Conservation (phyloP, 1,140 invertebrate genomes). For the Pseudomyrmex pallidus region DNA sequence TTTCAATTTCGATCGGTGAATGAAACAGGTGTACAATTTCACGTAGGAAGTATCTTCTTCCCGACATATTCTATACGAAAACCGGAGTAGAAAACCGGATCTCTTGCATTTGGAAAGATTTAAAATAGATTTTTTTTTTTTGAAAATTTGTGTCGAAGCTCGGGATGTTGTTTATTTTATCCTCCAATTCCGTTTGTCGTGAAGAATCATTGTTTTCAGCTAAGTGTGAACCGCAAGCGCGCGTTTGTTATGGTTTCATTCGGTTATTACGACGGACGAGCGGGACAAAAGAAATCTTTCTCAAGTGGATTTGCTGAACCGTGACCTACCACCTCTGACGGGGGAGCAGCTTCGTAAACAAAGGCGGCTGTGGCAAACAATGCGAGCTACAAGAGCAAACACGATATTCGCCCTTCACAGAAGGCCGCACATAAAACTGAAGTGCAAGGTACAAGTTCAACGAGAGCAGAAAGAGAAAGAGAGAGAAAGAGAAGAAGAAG, state of each 20-base stretch:
- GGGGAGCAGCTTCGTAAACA: slow-evolving; percentile 56
- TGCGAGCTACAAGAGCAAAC: slow-evolving; percentile 73
- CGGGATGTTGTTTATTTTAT: slow-evolving; percentile 41
- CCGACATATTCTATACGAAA: too few relatives aligned
- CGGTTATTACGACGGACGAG: slow-evolving; percentile 67
- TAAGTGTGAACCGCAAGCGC: slow-evolving; percentile 22
- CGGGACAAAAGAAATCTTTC: slow-evolving; percentile 72
- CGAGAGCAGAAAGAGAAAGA: neutral
- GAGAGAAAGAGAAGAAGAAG: neutral
- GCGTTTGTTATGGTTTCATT: slow-evolving; percentile 54
- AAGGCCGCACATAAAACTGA: slow-evolving; percentile 68
- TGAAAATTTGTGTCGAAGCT: neutral
- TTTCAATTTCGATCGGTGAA: too few relatives aligned
- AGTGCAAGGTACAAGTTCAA: slow-evolving; percentile 75
- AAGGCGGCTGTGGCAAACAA: slow-evolving; percentile 67
- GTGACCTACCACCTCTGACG: slow-evolving; percentile 65
- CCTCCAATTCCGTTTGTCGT: slow-evolving; percentile 50
- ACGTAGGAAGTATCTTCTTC: too few relatives aligned
- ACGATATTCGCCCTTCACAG: slow-evolving; percentile 72
- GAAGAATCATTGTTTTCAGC: slow-evolving; percentile 65
- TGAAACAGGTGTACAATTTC: too few relatives aligned
- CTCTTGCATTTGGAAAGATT: too few relatives aligned
- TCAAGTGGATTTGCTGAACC: slow-evolving; percentile 68
- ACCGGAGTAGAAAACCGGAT: too few relatives aligned
- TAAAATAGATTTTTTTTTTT: too few relatives aligned